Conservation (phyloP, 1,140 invertebrate genomes). For the Drosophila athabasca region DNA sequence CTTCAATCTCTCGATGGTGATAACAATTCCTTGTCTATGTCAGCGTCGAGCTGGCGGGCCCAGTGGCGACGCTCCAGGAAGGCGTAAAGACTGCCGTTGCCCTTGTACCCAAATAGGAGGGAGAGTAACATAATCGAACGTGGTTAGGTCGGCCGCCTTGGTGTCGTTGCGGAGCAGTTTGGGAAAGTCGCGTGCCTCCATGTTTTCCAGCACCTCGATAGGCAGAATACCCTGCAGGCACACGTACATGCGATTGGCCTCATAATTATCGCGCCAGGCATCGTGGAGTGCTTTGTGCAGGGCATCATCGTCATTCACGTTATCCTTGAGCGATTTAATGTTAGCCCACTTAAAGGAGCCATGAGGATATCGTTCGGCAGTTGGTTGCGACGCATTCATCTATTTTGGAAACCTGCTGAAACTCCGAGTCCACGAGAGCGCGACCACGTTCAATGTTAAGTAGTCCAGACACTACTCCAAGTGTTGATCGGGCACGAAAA, state of each 20-base stretch:
- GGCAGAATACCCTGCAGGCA: constrained; percentile 85
- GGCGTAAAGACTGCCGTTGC: too few relatives aligned
- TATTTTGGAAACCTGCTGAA: constrained; percentile 72
- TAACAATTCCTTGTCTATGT: too few relatives aligned
- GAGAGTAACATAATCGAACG: too few relatives aligned
- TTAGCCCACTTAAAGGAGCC: constrained; percentile 94
- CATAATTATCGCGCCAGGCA: too few relatives aligned
- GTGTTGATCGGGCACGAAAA: constrained; percentile 92
- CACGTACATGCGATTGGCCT: too few relatives aligned
- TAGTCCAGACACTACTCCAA: constrained; percentile 90
- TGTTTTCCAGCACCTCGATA: constrained; percentile 88
- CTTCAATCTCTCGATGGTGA: too few relatives aligned
- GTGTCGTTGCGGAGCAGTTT: constrained; percentile 87
- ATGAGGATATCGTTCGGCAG: constrained; percentile 89
- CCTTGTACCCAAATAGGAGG: too few relatives aligned
- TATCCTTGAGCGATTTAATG: constrained; percentile 87
- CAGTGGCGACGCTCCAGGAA: too few relatives aligned
- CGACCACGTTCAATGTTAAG: too few relatives aligned
- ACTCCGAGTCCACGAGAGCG: constrained; percentile 95
- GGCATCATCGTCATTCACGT: constrained; percentile 85
- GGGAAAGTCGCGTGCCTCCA: constrained; percentile 86
- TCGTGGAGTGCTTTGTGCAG: too few relatives aligned
- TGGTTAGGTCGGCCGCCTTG: constrained; percentile 86
- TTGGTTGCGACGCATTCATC: constrained; percentile 86
- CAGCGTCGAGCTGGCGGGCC: too few relatives aligned